Evolutionary conservation across 2,113 vertebrate species (phyloP), one percentile per base, ranked within the genome.

Genomic region (Dasyornis broadbenti): DNA sequence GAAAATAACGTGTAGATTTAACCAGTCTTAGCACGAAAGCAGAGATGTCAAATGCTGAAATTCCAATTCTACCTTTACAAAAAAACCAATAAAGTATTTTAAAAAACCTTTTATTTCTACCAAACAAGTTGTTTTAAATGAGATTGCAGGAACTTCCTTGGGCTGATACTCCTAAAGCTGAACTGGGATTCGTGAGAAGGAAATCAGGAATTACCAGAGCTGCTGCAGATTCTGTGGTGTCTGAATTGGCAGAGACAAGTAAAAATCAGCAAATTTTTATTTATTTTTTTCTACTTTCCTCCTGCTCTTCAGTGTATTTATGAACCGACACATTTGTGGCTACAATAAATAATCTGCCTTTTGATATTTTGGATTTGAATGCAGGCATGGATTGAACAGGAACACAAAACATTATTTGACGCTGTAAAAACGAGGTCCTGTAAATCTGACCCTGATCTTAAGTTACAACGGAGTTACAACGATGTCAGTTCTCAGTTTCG

Each of bases 401-500:
- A 72, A 14, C 6, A 73, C 1, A 76, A 69, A 86, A 26, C 11
- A 7, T 27, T 30, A 19, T 33, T 6, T 1, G 3, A 22, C 22
- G 59, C 31, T 49, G 20, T 59, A 15, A 78, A 86, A 52, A 10
- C 5, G 19, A 75, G 47, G 40, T 7, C 6, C 27, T 13, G 15
- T 33, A 28, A 68, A 52, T 28, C 44, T 61, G 57, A 35, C 9
- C 16, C 14, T 47, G 66, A 63, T 8, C 35, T 30, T 13, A 20
- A 37, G 30, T 45, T 23, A 19, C 47, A 60, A 4, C 0, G 4
- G n/a, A 30, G 27, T 45, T 13, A 20, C n/a, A 73, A 11, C 0
- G 0, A 20, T 16, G 35, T 15, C 78, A 60, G 3, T 31, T 39
- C 39, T 11, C 30, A 56, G 12, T 47, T 82, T 15, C 40, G 57